phyloP scores from a whole-genome alignment of 2,113 vertebrate genomes.

The Papio anubis region DNA sequence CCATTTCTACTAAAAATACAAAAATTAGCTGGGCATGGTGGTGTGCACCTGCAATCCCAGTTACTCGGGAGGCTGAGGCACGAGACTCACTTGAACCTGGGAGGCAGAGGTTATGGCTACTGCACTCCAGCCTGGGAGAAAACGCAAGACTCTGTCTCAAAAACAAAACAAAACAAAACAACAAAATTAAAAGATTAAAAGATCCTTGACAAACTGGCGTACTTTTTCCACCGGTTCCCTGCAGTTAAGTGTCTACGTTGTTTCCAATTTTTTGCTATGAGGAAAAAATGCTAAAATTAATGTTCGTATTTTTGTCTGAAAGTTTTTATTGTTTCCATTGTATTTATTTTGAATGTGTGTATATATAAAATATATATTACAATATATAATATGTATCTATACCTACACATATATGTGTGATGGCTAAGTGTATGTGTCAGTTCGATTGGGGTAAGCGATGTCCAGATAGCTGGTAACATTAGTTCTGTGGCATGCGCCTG shows the following conservation, averaged over 20 bases:
- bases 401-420: not conserved
- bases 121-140: too few species aligned
- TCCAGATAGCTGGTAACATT: not conserved
- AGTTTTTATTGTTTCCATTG: not conserved
- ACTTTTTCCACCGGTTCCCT: not conserved
- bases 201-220: not conserved
- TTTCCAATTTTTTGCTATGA: not conserved
- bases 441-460: not conserved
- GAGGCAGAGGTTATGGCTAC: too few species aligned
- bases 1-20: too few species aligned
- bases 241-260: not conserved
- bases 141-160: too few species aligned
- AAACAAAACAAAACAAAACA: too few species aligned
- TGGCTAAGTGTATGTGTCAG: not conserved
- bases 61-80: too few species aligned
- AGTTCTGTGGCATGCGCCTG: not conserved
- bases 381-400: not conserved
- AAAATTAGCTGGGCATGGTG: too few species aligned
- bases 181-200: not conserved
- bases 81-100: too few species aligned
- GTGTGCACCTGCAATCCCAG: too few species aligned
- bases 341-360: not conserved
- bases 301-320: not conserved
- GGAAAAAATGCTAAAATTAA: not conserved
- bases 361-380: not conserved